Evolutionary conservation across 2,797 vertebrate genomes (phyloP), one percentile per base, ranked within the genome.

Genomic region (Eulemur mongoz): DNA sequence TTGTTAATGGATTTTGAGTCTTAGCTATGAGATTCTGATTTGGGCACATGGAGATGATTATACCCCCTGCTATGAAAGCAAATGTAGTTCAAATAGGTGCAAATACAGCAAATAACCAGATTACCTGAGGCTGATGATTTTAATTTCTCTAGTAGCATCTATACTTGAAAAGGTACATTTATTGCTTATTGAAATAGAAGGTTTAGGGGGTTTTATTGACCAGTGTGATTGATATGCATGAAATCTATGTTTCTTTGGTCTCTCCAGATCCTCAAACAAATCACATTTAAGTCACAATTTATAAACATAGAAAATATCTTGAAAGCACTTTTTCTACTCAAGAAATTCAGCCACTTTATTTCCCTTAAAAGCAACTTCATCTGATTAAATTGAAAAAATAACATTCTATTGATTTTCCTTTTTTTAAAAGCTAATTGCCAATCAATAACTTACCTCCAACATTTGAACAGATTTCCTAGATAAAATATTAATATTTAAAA

Each of bases 401-500:
- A 54, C 0, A 67, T 89, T 43, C 4, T 89, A 67, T 40, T 63
- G 38, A 22, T 69, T 82, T 82, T 92, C 5, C 13, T 67, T 72
- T 72, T 73, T 73, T 65, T 12, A 45, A 73, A 91, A 84, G 1
- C 27, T 94, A 94, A 82, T 65, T 81, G 67, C 17, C 27, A 38
- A 40, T 76, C 52, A 50, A 73, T 18, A 86, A 27, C 15, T 79
- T 65, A 72, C 76, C 12, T 90, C 23, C 5, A 73, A 35, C 9
- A 70, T 94, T 85, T 88, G 70, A 89, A 59, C 57, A 89, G 8
- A 91, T 76, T 96, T 97, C 6, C 52, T 94, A 91, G 4, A 30
- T 59, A 65, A 94, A 89, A 87, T 80, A 67, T 72, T 79, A 86
- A 38, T 82, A 94, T 93, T 85, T 84, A 35, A 82, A 93, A 94